These are phyloP conservation scores for Sebastes fasciatus DNA, from an alignment of 2,113 vertebrate species.

Conservation along the genomic window DNA sequence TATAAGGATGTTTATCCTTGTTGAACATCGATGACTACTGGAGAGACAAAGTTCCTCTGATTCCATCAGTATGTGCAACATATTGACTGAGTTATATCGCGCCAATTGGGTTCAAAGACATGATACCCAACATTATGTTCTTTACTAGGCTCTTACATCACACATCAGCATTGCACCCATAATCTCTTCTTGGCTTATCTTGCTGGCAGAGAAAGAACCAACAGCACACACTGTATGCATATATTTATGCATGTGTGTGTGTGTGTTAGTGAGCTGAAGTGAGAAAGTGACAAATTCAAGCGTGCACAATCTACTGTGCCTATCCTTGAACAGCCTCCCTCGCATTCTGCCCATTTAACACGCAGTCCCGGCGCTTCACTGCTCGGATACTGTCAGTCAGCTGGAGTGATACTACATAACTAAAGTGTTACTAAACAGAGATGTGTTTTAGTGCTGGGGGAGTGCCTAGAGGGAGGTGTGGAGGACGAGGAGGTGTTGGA, in stretches of 20 bases:
- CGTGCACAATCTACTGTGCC: neutral
- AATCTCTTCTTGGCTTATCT: slow-evolving; percentile 38
- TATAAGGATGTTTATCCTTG: neutral
- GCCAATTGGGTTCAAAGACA: slow-evolving; percentile 37
- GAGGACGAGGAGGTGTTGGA: slow-evolving; percentile 44
- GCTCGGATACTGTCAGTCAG: slow-evolving; percentile 70
- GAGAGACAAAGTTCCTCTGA: slow-evolving; percentile 1
- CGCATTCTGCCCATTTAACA: slow-evolving; percentile 62
- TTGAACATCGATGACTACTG: neutral
- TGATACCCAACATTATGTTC: slow-evolving; percentile 13
- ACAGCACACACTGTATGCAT: slow-evolving; percentile 8
- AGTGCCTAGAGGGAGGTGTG: slow-evolving; percentile 46
- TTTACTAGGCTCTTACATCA: slow-evolving; percentile 40
- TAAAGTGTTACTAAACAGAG: slow-evolving; percentile 70
- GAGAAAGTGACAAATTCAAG: slow-evolving; percentile 41
- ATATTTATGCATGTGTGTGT: slow-evolving; percentile 8
- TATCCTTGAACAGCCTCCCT: slow-evolving; percentile 31
- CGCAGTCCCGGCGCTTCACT: slow-evolving; percentile 27
- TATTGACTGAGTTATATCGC: neutral
- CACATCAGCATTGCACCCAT: slow-evolving; percentile 20
- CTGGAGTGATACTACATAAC: slow-evolving; percentile 68
- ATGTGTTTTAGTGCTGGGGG: slow-evolving; percentile 50
- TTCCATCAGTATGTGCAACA: slow-evolving; percentile 5
- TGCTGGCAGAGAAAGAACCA: slow-evolving; percentile 16
- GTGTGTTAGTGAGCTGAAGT: slow-evolving; percentile 12